Evolutionary conservation across 2,888 invertebrate genomes (phyloP).

Genomic region (Leptinotarsa juncta): DNA sequence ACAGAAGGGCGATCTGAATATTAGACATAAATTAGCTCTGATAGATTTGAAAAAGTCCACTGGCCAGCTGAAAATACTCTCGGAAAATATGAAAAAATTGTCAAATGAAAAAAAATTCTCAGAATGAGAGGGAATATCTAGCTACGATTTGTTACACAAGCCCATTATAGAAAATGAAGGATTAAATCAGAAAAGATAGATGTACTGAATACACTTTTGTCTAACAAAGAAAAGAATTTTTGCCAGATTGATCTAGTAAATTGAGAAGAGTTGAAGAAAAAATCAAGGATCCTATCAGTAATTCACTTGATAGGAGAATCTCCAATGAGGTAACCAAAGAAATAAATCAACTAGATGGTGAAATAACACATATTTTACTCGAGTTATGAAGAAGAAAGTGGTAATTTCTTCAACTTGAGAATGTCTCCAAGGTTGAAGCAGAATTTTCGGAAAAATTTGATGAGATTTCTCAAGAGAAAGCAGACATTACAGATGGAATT

Average conservation of each 20-base stretch:
- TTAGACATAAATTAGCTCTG: neutral
- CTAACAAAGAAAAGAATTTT: slow-evolving; percentile 28
- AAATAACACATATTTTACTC: slow-evolving; percentile 6
- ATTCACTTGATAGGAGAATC: slow-evolving; percentile 31
- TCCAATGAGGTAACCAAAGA: slow-evolving; percentile 1
- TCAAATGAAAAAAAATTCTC: too few species aligned
- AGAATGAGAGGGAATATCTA: neutral
- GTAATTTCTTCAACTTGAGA: slow-evolving; percentile 40
- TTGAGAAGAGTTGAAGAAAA: slow-evolving; percentile 44
- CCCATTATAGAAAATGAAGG: slow-evolving; percentile 3
- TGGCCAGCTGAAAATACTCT: too few species aligned
- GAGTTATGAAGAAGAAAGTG: slow-evolving; percentile 35
- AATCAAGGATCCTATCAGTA: slow-evolving; percentile 21
- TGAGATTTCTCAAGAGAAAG: slow-evolving; percentile 40
- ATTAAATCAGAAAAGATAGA: slow-evolving; percentile 17
- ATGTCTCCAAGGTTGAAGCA: slow-evolving; percentile 34
- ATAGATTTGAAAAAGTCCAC: too few species aligned
- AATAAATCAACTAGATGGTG: neutral
- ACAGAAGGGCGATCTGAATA: neutral
- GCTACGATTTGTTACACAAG: neutral
- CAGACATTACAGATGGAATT: slow-evolving; percentile 26
- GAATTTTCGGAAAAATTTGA: slow-evolving; percentile 42
- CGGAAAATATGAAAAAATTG: too few species aligned
- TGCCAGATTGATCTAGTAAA: slow-evolving; percentile 13
- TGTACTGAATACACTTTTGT: slow-evolving; percentile 27